Base-by-base conservation (phyloP, 2,113 vertebrate genomes). In the Microcebus jonahi region DNA sequence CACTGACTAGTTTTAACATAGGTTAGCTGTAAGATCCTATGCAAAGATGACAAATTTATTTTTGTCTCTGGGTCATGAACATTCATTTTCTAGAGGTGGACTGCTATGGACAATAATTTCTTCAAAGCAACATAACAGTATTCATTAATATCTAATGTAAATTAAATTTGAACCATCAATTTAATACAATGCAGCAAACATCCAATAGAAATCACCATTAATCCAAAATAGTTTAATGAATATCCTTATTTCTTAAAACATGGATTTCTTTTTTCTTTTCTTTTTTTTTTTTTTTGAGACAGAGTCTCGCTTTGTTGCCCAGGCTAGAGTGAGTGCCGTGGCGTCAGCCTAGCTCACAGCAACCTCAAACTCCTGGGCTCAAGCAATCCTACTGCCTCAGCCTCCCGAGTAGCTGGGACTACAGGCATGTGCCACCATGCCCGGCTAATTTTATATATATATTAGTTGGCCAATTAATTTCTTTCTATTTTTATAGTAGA, bases 241-340 rank as follows among this genome's bases (percentile, higher is more conserved):
- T 80, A 80, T 45, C 42, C 80, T 61, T 31, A 90, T 88, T 95
- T 90, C 45, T 95, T 84, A 95, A 90, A 88, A 88, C n/a, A 95
- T 15, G 29, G 34, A n/a, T 85, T 90, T 94, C 68, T 83, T 94
- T n/a, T n/a, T n/a, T n/a, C n/a, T n/a, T n/a, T n/a, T n/a, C n/a
- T n/a, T n/a, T n/a, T n/a, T n/a, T n/a, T n/a, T n/a, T n/a, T n/a
- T n/a, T n/a, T n/a, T n/a, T n/a, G n/a, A n/a, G n/a, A n/a, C n/a
- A n/a, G n/a, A n/a, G n/a, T n/a, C n/a, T n/a, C n/a, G n/a, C n/a
- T n/a, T n/a, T n/a, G n/a, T n/a, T n/a, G n/a, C n/a, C n/a, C n/a
- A n/a, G n/a, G n/a, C n/a, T n/a, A n/a, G n/a, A n/a, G n/a, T n/a
- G n/a, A n/a, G n/a, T n/a, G n/a, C n/a, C n/a, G n/a, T n/a, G n/a